These are phyloP conservation scores for Tiliacea citrago DNA, from an alignment of 2,888 invertebrate genomes.

Conservation along the genomic window DNA sequence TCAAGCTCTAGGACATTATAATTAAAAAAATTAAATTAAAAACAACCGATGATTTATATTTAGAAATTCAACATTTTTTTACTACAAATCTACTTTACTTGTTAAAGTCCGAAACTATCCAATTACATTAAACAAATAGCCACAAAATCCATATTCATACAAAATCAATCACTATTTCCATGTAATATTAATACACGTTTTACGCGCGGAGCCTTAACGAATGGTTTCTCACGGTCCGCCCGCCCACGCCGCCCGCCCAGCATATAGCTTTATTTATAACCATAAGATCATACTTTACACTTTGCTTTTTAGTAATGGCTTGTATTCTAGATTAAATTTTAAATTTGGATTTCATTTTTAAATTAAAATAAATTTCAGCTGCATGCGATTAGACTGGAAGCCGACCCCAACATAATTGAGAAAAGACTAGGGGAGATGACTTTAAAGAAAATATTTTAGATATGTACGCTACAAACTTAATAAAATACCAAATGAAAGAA, in stretches of 20 bases:
- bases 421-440: too few relatives aligned
- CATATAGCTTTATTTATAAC: slow-evolving; percentile 66
- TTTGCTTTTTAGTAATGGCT: slow-evolving; percentile 40
- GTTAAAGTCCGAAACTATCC: slow-evolving; percentile 4
- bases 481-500: background rate
- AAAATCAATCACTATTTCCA: slow-evolving; percentile 46
- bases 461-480: background rate
- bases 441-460: background rate
- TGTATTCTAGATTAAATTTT: slow-evolving; percentile 21
- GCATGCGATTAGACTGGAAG: background rate
- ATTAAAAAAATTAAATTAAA: background rate
- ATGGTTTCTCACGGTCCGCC: slow-evolving; percentile 70
- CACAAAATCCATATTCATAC: slow-evolving; percentile 50
- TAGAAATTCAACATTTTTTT: background rate
- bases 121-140: slow-evolving; percentile 35
- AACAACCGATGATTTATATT: background rate
- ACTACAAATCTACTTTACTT: background rate
- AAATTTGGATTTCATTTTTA: slow-evolving; percentile 17
- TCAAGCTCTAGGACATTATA: background rate
- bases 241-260: slow-evolving; percentile 70
- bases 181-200: slow-evolving; percentile 62
- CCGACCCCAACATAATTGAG: background rate
- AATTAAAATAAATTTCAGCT: background rate
- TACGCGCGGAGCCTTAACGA: slow-evolving; percentile 54
- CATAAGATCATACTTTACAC: slow-evolving; percentile 58